Base-by-base conservation (phyloP, 1,140 invertebrate species). In the Anastatus disparis region DNA sequence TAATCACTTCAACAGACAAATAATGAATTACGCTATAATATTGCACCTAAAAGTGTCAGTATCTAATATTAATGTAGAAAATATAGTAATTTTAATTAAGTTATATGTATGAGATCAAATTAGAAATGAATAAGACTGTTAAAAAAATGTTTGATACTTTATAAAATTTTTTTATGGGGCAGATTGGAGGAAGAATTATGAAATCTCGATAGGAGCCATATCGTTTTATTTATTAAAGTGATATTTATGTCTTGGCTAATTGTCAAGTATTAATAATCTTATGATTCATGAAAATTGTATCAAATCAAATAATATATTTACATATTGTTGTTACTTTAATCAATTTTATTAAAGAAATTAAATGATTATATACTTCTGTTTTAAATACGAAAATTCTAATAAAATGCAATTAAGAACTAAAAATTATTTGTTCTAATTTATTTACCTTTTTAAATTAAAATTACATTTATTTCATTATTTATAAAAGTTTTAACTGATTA, bases 111-210 rank as follows among this genome's bases (percentile, higher is more conserved):
- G 3, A 50, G 20, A 62, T 62, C 58, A 61, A 50, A 48, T 50
- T 50, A 69, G 38, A 53, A 69, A 62, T 35, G 22, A 53, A 69
- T 61, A n/a, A 68, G 56, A 68, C 48, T 70, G 67, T 69, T 69
- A 44, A 26, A 52, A 61, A 67, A 69, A 17, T 61, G 26, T 69
- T 61, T 48, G 20, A 61, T 42, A 50, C 44, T 69, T 59, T 40
- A 69, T 50, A 48, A 62, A 55, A 44, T 44, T 69, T 61, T 69
- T 20, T 69, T 61, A 61, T 26, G 22, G 48, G 13, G 24, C 29
- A 24, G 20, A 15, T 40, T 69, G 17, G 52, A 48, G 22, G 56
- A 59, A 13, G 35, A 59, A 58, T 59, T 59, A 20, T n/a, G 40
- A 17, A 61, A 69, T 42, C 27, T 69, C 13, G 52, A 42, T 42